phyloP scores from a whole-genome alignment of 2,113 vertebrate genomes.

The Cololabis saira region DNA sequence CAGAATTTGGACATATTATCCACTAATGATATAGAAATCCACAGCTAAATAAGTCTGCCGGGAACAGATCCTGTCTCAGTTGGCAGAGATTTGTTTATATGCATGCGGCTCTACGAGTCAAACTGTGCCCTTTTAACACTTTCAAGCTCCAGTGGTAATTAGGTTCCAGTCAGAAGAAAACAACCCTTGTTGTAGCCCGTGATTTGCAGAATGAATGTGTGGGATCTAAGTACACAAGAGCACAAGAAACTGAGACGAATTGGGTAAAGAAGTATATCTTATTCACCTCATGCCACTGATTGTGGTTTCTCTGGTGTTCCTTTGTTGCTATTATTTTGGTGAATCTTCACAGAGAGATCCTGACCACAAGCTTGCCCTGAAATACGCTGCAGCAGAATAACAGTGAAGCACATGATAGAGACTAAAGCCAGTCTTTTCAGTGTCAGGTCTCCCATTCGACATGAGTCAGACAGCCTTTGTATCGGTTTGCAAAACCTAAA shows the following conservation, averaged over 20 bases:
- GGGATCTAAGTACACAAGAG: conserved; percentile 10
- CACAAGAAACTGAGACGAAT: conserved; percentile 13
- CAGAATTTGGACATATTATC: conserved; percentile 56
- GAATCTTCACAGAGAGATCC: conserved; percentile 22
- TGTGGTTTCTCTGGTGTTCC: conserved; percentile 34
- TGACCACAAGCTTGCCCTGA: conserved; percentile 50
- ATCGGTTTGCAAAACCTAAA: conserved; percentile 57
- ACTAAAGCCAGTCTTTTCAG: conserved; percentile 44
- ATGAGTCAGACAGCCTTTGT: conserved; percentile 49
- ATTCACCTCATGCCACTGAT: conserved; percentile 32
- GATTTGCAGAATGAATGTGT: conserved; percentile 21
- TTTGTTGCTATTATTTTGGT: conserved; percentile 54
- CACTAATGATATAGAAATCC: conserved; percentile 70
- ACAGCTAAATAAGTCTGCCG: conserved; percentile 33
- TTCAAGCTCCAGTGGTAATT: conserved; percentile 50
- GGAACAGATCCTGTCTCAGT: conserved; percentile 47
- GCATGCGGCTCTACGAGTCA: conserved; percentile 13
- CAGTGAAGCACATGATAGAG: conserved; percentile 49
- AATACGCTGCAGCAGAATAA: conserved; percentile 42
- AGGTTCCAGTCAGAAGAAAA: conserved; percentile 31
- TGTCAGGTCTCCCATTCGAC: conserved; percentile 48
- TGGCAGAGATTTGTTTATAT: conserved; percentile 43
- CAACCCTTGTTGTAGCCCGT: neutral
- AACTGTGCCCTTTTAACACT: conserved; percentile 39
- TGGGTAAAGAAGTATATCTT: conserved; percentile 25